phyloP scores from a whole-genome alignment of 2,797 vertebrate genomes.

The Enteromius fasciolatus region DNA sequence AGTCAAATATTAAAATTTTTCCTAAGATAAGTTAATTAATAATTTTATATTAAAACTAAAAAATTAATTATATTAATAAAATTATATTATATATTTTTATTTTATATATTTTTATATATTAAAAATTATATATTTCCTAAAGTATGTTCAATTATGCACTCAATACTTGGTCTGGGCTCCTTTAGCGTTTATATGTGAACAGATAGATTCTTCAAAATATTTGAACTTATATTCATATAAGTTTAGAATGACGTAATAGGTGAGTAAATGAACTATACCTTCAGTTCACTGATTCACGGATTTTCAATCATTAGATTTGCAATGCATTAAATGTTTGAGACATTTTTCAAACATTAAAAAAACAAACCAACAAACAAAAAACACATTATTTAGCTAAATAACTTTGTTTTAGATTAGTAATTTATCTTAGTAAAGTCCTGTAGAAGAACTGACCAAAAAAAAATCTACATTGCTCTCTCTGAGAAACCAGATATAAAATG shows the following conservation, averaged over 20 bases:
- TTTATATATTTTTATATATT: no score
- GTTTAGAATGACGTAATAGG: neutral
- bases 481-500: neutral
- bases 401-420: neutral
- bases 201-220: neutral
- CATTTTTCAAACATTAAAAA: neutral
- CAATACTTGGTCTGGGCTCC: no score
- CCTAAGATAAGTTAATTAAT: no score
- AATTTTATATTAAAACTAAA: no score
- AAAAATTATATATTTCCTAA: no score
- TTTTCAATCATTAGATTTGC: neutral
- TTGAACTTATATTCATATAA: neutral
- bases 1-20: no score
- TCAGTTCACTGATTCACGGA: neutral
- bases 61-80: no score
- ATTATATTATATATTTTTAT: no score
- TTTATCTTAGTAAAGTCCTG: neutral
- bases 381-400: neutral
- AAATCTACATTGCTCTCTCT: neutral
- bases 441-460: neutral
- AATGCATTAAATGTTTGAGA: neutral
- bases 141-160: no score
- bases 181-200: no score
- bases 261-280: neutral
- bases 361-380: neutral